Evolutionary conservation across 2,888 invertebrate genomes (phyloP), one percentile per base, ranked within the genome.

Genomic region (Carabus problematicus): DNA sequence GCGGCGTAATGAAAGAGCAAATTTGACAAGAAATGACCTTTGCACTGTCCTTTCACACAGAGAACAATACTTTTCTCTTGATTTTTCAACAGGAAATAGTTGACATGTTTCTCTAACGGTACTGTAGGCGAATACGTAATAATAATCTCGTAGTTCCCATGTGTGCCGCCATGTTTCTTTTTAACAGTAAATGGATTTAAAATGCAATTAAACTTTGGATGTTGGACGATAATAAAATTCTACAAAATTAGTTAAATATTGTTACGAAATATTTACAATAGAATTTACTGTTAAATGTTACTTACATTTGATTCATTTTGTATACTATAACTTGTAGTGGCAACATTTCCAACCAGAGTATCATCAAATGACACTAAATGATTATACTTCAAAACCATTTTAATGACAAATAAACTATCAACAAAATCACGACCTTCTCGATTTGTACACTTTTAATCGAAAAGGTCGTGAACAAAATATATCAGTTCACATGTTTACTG

Each of bases 131-230:
- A 43, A 12, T 43, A 64, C 19, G 40, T 9, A n/a, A 64, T 56
- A 16, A 45, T 7, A 45, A 64, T 19, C 45, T 47, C 49, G n/a
- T 19, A 29, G 39, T 61, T 49, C 9, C 2, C 2, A 8, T 29
- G 2, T 29, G 29, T 19, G 16, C 12, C 11, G 16, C 12, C 11
- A 43, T 19, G 18, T 8, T 14, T 56, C 43, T 42, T 55, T 14
- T 42, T 64, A 8, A 64, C 8, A 18, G 55, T 43, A 64, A 64
- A 64, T 8, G 56, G 12, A 56, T 55, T 61, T 49, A 47, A 3
- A 12, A n/a, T 45, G 19, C 3, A 11, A 29, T 61, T 4, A 8
- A 47, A 8, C 1, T 16, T 12, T 18, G 45, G 29, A 18, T 47
- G 3, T 47, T 61, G 45, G 11, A 18, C 9, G 7, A 61, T 14